Base-by-base conservation (phyloP, 1,140 invertebrate genomes). In the Ylistrum balloti region DNA sequence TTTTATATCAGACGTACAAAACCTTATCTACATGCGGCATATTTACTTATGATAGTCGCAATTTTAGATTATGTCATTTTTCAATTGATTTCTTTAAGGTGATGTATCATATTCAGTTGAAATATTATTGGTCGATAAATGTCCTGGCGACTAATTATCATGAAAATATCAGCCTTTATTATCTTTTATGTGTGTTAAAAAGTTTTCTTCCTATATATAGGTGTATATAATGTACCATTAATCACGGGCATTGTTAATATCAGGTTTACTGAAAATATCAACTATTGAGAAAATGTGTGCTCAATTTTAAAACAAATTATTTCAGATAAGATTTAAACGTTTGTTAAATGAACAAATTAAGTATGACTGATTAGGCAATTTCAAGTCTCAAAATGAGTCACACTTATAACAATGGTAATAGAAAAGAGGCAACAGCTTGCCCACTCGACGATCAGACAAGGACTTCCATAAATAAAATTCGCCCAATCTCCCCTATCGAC, bases 341-440 rank as follows among this genome's bases (percentile, higher is more conserved):
- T 74, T 74, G 11, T 48, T 48, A 48, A 48, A 20, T 20, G n/a
- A 74, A 74, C 56, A 74, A 74, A 74, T 74, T 74, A 74, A 74
- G 56, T 74, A 28, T 74, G 56, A 74, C 22, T 28, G 56, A 74
- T 74, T 74, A 11, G 56, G 56, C n/a, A 74, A 74, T 74, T 74
- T 28, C n/a, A 74, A 74, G n/a, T 74, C 22, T 1, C 22, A 74
- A 28, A 1, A 74, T 74, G 22, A 28, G 56, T 28, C n/a, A 74
- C 56, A 74, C 56, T 74, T 74, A 74, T 74, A 74, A 74, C 56
- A 74, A 74, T 74, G 56, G 5, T 28, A 74, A 74, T 74, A n/a
- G 5, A 28, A 28, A 1, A 74, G n/a, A 28, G 56, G 56, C 28
- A 74, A 74, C 56, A 74, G 56, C 56, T 28, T 74, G 56, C 13